Evolutionary conservation across 64 coral and sea anemone genomes (phyloP), one percentile per base, ranked within the genome.

Genomic region (Cladopsammia gracilis): DNA sequence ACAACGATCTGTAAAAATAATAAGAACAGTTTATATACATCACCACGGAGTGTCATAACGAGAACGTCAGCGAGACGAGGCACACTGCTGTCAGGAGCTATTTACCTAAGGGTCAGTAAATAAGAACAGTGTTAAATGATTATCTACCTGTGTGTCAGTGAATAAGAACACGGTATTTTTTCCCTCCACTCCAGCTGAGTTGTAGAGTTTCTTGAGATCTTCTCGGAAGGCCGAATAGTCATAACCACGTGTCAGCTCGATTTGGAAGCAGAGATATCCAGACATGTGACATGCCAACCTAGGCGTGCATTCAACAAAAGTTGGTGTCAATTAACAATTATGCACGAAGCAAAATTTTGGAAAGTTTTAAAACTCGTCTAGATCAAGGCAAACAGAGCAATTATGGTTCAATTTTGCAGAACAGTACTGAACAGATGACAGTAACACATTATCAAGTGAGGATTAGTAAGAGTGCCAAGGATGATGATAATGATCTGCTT

Each of bases 141-240:
- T 50, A 48, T 50, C 11, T 70, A 98, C 97, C 87, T 98, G 97
- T 16, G 97, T 98, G 52, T 98, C 97, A 45, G 97, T 98, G 76
- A 98, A 98, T 23, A 98, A 85, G 58, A 98, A 98, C 7, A 98
- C 97, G 13, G 97, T 98, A 45, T 98, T 95, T 98, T 98, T 92
- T 23, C 93, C 94, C 20, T 93, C 88, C 24, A 98, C 90, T 43
- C 97, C 97, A 76, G 97, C 97, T 15, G 88, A 93, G 49, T 82
- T 93, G 62, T 98, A 98, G 25, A 98, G 75, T 75, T 93, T 82
- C 68, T 98, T 98, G 7, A 98, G 91, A 71, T 98, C 97, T 64
- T 98, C 97, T 52, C 97, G 97, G 76, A 98, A 98, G 5, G 97
- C 90, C 7, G 76, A 81, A 49, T 98, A 98, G 48, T 98, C 97